These are phyloP conservation scores for Toxotes jaculatrix DNA, from an alignment of 2,113 vertebrate species.

Conservation along the genomic window DNA sequence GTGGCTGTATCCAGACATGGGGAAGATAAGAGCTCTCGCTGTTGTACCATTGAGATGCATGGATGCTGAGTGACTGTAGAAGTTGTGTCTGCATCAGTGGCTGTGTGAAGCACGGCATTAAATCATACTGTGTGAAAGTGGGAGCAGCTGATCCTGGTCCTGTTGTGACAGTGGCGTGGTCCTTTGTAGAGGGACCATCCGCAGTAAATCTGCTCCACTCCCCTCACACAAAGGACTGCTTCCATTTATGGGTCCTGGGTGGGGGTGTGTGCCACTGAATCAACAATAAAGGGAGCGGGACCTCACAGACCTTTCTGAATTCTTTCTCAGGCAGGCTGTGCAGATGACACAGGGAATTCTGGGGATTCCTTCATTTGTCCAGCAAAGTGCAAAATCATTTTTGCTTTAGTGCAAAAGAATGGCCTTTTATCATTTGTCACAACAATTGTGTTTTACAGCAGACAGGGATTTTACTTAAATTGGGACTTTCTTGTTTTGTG, in stretches of 20 bases:
- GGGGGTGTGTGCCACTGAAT: slow-evolving; percentile 76
- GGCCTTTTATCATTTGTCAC: slow-evolving; percentile 33
- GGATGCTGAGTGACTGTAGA: slow-evolving; percentile 23
- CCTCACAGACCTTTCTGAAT: slow-evolving; percentile 78
- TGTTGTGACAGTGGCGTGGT: slow-evolving; percentile 77
- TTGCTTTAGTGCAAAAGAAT: slow-evolving; percentile 8
- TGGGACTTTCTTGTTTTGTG: too few species aligned
- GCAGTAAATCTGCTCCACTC: slow-evolving; percentile 80
- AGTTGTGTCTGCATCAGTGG: slow-evolving; percentile 65
- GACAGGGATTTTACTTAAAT: slow-evolving; percentile 2
- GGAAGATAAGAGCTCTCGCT: background rate
- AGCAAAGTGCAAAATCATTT: slow-evolving; percentile 56
- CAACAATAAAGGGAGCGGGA: slow-evolving; percentile 83
- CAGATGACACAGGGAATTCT: slow-evolving; percentile 72
- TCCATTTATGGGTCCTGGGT: slow-evolving; percentile 76
- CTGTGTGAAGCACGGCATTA: slow-evolving; percentile 65
- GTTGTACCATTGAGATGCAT: background rate
- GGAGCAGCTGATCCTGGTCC: slow-evolving; percentile 73
- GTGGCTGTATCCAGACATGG: background rate
- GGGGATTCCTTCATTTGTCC: slow-evolving; percentile 70
- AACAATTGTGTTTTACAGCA: background rate
- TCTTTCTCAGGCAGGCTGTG: slow-evolving; percentile 76
- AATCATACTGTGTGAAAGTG: slow-evolving; percentile 72
- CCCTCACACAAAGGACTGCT: slow-evolving; percentile 80
- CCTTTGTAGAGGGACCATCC: slow-evolving; percentile 78